These are phyloP conservation scores for Phataginus tetradactyla DNA, from an alignment of 2,797 vertebrate genomes.

Conservation along the genomic window DNA sequence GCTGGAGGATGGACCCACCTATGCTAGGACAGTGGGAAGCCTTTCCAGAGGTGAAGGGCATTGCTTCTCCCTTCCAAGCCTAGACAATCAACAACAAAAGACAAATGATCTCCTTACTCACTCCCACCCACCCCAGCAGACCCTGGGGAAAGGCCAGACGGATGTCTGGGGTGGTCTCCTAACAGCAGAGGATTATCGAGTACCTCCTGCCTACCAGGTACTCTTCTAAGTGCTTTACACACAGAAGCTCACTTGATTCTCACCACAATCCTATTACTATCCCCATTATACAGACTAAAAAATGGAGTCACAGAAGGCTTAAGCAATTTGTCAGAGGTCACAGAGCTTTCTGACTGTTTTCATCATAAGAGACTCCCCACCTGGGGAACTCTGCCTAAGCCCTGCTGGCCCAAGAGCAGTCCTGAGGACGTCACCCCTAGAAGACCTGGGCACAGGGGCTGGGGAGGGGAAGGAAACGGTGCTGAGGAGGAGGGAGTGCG, in stretches of 20 bases:
- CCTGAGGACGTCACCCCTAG: accelerated
- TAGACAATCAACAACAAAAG: neutral
- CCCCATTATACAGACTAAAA: neutral
- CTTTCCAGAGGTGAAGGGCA: neutral
- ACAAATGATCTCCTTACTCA: neutral
- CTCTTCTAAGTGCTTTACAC: neutral
- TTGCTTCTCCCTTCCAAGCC: neutral
- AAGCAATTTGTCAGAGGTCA: neutral
- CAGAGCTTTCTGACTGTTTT: neutral
- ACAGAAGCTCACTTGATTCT: neutral
- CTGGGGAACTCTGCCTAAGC: neutral
- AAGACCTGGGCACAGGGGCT: neutral
- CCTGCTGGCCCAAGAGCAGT: neutral
- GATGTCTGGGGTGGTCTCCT: neutral
- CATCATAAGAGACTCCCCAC: neutral
- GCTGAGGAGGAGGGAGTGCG: neutral
- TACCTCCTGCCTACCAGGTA: neutral
- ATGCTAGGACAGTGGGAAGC: neutral
- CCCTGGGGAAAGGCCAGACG: neutral
- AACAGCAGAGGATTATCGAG: neutral
- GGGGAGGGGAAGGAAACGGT: neutral
- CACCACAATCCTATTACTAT: neutral
- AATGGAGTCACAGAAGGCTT: neutral
- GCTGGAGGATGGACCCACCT: neutral
- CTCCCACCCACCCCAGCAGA: neutral